A percentile compares a stretch with the other conserved stretches of the same genome.
phyloP scores from a whole-genome alignment of 2,113 vertebrate genomes.

The Propithecus coquereli region DNA sequence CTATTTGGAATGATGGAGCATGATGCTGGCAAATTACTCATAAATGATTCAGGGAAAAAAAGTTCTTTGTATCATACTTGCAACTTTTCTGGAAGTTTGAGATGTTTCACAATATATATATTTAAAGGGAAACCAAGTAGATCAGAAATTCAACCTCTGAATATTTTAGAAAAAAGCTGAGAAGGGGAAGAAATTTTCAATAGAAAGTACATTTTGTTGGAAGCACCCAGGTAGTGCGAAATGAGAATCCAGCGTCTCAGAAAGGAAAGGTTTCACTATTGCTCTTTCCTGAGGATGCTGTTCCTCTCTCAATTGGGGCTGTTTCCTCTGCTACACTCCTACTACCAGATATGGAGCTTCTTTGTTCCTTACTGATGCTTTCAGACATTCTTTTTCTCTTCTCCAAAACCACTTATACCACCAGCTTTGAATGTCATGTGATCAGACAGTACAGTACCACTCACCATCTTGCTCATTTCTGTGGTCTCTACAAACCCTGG shows the following conservation, averaged over 20 bases:
- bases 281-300: background rate
- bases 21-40: background rate
- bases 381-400: background rate
- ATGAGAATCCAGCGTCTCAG: background rate
- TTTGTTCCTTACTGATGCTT: background rate
- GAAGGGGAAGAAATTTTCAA: background rate
- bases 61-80: background rate
- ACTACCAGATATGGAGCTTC: no score
- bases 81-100: background rate
- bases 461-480: background rate
- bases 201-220: background rate
- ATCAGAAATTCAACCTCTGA: background rate
- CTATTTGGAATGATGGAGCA: background rate
- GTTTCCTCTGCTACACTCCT: background rate
- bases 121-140: background rate
- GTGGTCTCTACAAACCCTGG: background rate
- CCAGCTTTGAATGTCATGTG: background rate
- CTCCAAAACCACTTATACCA: background rate
- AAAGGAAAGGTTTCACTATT: background rate
- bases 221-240: background rate
- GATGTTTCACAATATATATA: background rate
- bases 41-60: background rate
- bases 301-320: background rate
- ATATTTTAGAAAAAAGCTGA: background rate
- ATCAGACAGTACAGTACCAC: background rate